Percentiles rank a stretch among this genome's conserved stretches.
These are phyloP conservation scores for Lasioglossum oenotherae DNA, from an alignment of 2,888 invertebrate genomes.

Conservation along the genomic window DNA sequence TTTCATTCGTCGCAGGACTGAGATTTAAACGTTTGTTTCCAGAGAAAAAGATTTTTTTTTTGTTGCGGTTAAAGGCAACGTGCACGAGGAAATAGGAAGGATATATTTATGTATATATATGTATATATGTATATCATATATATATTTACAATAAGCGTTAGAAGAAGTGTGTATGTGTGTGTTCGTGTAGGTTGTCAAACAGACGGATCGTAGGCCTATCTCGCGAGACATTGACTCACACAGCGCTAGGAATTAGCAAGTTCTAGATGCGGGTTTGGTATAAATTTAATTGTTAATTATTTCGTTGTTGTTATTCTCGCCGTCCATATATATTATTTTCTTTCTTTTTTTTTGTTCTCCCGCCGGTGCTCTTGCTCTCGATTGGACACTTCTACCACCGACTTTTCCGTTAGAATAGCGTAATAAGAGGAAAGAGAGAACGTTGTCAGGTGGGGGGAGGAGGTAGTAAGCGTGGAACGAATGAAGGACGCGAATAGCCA, in stretches of 20 bases:
- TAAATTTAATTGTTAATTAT: constrained; percentile 63
- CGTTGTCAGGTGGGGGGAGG: background rate
- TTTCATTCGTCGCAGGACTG: constrained; percentile 57
- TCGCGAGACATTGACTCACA: constrained; percentile 74
- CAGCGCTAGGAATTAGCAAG: constrained; percentile 67
- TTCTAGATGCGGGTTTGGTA: constrained; percentile 60
- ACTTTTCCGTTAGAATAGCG: constrained; percentile 39
- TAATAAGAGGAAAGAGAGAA: constrained; percentile 25
- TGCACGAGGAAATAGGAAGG: constrained; percentile 74
- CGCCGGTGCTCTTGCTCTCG: constrained; percentile 18
- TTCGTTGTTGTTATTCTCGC: constrained; percentile 71
- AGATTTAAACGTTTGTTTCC: constrained; percentile 54
- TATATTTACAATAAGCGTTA: constrained; percentile 66
- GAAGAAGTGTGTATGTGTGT: constrained; percentile 48
- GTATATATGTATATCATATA: constrained; percentile 27
- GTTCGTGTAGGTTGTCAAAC: constrained; percentile 47
- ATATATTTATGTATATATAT: constrained; percentile 46
- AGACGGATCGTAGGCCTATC: constrained; percentile 77
- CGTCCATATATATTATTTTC: background rate
- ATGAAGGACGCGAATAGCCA: constrained; percentile 11
- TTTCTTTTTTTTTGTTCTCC: constrained; percentile 31
- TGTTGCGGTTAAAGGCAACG: constrained; percentile 74
- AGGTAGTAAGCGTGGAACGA: constrained; percentile 2
- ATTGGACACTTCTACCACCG: constrained; percentile 13
- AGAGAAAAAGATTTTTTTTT: constrained; percentile 53